Evolutionary conservation across 2,888 invertebrate genomes (phyloP), one percentile per base, ranked within the genome.

Genomic region (Tetragnatha montana): DNA sequence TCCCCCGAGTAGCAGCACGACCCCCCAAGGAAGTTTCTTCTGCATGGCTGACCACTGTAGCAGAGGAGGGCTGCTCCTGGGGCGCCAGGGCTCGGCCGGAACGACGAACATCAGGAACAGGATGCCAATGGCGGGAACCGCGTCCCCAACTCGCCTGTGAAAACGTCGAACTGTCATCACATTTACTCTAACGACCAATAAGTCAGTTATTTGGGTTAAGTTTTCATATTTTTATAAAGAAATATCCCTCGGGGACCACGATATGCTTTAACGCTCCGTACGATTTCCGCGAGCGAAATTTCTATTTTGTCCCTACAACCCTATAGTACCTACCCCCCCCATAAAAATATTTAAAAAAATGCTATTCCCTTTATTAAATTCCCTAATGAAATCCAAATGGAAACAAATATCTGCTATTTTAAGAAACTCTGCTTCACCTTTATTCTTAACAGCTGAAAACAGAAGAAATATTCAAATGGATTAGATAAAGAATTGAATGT

Each of bases 21-120:
- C 95, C 76, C 97, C 97, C 98, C 98, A 98, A 6, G 98, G 97
- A 92, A 97, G 95, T 93, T 97, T 97, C 86, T 96, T 95, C 93
- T 97, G 96, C 47, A 97, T 95, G 73, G 96, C 96, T 91, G 96
- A 96, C 98, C 98, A 98, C 22, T 87, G 86, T 21, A 97, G 95
- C 49, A 97, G 94, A 0, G 96, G 95, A 0, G 96, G 95, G 0
- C 96, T 96, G 0, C 96, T 73, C 3, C 69, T 50, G 7, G 83
- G 21, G 49, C 87, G 82, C 22, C 96, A 96, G 81, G 96, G 95
- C n/a, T 96, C 95, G 92, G 97, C 96, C 0, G 98, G 98, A 47
- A 98, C 94, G 35, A 97, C 94, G 93, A 98, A 98, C 93, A 98
- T 95, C 51, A 98, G 94, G 81, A 98, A 94, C 0, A 97, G 96